Base-by-base conservation (phyloP, 2,888 invertebrate species). In the Lycocerus yunnanus region DNA sequence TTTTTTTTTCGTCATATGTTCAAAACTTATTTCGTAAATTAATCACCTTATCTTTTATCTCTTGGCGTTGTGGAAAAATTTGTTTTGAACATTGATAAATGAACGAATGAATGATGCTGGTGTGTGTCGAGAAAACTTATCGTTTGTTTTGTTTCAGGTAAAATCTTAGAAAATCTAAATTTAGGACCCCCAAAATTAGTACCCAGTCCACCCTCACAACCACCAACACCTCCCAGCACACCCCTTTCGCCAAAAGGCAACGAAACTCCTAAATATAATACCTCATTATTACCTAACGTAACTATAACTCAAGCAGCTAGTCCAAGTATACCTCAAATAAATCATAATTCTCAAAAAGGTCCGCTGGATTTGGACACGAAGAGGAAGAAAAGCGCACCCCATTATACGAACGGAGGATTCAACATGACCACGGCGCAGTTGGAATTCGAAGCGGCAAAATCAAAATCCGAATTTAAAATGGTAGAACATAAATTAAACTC, bases 201-300 rank as follows among this genome's bases (percentile, higher is more conserved):
- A 43, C 78, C 74, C 20, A 80, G 77, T 66, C 87, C 88, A 11
- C 85, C 86, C 10, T 86, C 86, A n/a, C 88, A 88, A 80, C 88
- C 89, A 5, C 88, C 89, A 11, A 89, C 89, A 15, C 88, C 88
- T 3, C 89, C 89, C n/a, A 86, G 87, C 72, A 88, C 88, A 2
- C 88, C 89, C 18, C 83, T 88, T 24, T 87, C 87, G 2, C 88
- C 88, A 9, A 86, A 85, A 80, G 81, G 82, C 60, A 78, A 72
- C 21, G 81, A 82, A 72, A 72, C 76, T 74, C 76, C 79, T 71
- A 82, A 82, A 76, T 80, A 80, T 78, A 81, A 78, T 71, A 78
- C 81, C 69, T 80, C 83, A 68, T 78, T 80, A 68, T 79, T 84
- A 73, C 82, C 84, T 73, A 84, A 83, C 73, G 78, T 84, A 75